A percentile compares a stretch with the other conserved stretches of the same genome.
phyloP scores from a whole-genome alignment of 2,797 vertebrate species.

The Sebastes hopkinsi region DNA sequence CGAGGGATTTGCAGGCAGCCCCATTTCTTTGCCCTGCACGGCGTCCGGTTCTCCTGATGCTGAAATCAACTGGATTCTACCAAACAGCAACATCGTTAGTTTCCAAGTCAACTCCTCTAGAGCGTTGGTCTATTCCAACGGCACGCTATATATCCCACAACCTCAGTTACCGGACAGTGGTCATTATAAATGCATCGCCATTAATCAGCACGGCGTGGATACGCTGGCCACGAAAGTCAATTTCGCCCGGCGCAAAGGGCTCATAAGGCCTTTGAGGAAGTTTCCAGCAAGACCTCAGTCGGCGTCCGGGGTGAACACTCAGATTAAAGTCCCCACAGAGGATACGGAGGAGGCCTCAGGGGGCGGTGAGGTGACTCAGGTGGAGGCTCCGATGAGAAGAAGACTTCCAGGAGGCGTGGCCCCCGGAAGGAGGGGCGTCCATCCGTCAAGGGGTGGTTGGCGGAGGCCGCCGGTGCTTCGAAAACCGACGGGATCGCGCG shows the following conservation, averaged over 20 bases:
- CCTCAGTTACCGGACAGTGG: conserved; percentile 84
- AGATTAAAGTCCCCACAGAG: conserved; percentile 71
- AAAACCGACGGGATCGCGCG: conserved; percentile 60
- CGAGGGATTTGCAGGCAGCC: conserved; percentile 76
- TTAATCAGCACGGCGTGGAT: conserved; percentile 87
- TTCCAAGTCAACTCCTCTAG: conserved; percentile 79
- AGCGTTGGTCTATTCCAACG: conserved; percentile 77
- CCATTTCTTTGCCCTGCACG: conserved; percentile 81
- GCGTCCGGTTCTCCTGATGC: conserved; percentile 84
- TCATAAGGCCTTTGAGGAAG: conserved; percentile 67
- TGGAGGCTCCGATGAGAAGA: conserved; percentile 41
- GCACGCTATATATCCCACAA: conserved; percentile 83
- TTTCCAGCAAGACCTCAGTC: conserved; percentile 75
- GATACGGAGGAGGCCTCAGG: conserved; percentile 86
- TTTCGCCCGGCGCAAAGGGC: conserved; percentile 75
- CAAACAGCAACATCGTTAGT: conserved; percentile 76
- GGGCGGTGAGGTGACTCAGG: conserved; percentile 5
- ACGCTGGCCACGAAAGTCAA: conserved; percentile 78
- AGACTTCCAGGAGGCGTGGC: conserved; percentile 31
- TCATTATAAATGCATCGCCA: conserved; percentile 89
- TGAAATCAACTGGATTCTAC: conserved; percentile 89
- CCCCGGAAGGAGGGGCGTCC: conserved; percentile 44
- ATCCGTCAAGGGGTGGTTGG: conserved; percentile 64
- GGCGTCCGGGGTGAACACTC: conserved; percentile 74
- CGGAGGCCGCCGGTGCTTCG: conserved; percentile 62